Evolutionary conservation across 2,797 vertebrate species (phyloP).

Genomic region (Rallus crepitans): DNA sequence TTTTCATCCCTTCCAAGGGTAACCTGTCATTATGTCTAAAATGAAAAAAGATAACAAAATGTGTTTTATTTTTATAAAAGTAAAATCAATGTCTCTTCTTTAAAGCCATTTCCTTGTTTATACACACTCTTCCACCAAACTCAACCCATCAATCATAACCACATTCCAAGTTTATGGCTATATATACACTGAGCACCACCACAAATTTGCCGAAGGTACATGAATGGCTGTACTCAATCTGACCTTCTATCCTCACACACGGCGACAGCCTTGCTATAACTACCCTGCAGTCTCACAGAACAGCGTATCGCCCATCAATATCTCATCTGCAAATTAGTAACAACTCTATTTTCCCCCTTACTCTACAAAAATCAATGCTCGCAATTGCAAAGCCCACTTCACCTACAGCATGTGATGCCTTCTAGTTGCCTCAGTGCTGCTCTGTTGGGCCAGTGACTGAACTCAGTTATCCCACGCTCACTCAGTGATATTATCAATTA

Average conservation of each 20-base stretch:
- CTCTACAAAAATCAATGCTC: not conserved
- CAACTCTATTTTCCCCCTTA: not conserved
- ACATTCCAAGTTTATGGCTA: not conserved
- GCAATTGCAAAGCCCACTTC: not conserved
- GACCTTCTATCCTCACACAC: not conserved
- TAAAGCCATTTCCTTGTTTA: conserved; percentile 42
- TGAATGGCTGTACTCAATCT: not conserved
- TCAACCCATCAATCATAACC: conserved; percentile 6
- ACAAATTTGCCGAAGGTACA: not conserved
- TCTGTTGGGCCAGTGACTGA: not conserved
- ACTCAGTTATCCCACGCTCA: not conserved
- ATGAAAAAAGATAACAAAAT: not conserved
- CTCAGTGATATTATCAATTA: not conserved
- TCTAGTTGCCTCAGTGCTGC: not conserved
- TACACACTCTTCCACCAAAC: not conserved
- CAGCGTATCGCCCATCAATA: not conserved
- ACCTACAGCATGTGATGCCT: too few species aligned
- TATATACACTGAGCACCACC: not conserved
- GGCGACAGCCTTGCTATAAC: not conserved
- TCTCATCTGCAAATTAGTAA: not conserved
- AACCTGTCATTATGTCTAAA: conserved; percentile 9
- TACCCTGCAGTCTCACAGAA: rapidly evolving
- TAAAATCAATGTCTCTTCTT: conserved; percentile 47
- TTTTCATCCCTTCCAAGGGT: not conserved
- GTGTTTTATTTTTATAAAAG: conserved; percentile 38